Percentiles rank a stretch among this genome's conserved stretches.
Evolutionary conservation across 2,797 vertebrate genomes (phyloP).

Genomic region (Intellagama lesueurii): DNA sequence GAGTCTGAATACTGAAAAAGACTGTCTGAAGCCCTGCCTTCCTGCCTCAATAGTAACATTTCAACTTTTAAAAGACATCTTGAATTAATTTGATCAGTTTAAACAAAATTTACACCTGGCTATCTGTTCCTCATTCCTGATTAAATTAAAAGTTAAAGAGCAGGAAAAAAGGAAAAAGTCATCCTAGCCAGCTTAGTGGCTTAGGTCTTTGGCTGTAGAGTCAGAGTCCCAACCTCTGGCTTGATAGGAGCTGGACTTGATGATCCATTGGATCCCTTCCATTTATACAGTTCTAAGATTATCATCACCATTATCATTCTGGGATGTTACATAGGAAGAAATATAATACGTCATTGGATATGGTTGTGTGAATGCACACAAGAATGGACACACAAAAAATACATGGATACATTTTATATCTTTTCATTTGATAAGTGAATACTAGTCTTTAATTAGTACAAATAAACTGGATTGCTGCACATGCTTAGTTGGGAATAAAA

Average conservation of each 20-base stretch:
- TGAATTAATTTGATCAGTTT: background rate
- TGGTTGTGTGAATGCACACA: background rate
- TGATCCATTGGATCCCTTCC: too few species aligned
- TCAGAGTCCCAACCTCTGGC: too few species aligned
- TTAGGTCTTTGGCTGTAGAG: too few species aligned
- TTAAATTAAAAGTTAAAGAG: background rate
- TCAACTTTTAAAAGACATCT: background rate
- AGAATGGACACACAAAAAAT: too few species aligned
- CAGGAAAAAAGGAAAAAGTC: background rate
- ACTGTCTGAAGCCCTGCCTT: background rate
- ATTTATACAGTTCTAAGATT: too few species aligned
- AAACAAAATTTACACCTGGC: background rate
- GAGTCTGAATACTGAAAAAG: background rate
- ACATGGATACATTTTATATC: background rate
- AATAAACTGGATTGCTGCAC: background rate
- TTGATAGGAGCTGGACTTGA: too few species aligned
- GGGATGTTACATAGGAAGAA: background rate
- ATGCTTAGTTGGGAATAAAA: background rate
- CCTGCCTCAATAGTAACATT: background rate
- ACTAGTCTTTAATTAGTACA: background rate
- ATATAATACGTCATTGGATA: background rate
- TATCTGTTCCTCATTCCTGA: background rate
- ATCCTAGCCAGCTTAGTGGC: background rate
- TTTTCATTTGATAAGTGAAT: background rate
- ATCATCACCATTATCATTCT: background rate